phyloP scores from a whole-genome alignment of 1,140 invertebrate genomes.

The Colletes latitarsis region DNA sequence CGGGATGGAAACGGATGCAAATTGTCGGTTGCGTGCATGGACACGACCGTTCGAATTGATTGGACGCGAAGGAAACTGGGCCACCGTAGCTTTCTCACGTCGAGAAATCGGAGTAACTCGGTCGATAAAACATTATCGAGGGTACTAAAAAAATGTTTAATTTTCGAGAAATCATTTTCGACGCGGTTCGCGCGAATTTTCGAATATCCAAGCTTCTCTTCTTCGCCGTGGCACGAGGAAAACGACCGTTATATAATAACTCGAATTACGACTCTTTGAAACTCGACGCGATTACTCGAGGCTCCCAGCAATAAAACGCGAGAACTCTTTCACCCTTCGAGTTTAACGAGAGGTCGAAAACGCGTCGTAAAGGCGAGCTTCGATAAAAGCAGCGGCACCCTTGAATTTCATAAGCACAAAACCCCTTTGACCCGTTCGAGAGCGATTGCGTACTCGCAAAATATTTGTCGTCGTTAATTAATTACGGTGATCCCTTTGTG shows the following conservation, averaged over 20 bases:
- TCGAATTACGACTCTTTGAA: constrained; percentile 1
- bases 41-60: not conserved
- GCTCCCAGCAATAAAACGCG: not conserved
- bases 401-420: not conserved
- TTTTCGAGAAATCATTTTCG: too few species aligned
- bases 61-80: too few species aligned
- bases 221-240: not conserved
- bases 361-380: not conserved
- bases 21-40: not conserved
- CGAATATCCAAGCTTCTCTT: too few species aligned
- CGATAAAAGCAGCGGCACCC: not conserved
- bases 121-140: too few species aligned
- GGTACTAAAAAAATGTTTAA: too few species aligned
- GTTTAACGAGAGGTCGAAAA: not conserved
- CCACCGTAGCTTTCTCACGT: too few species aligned
- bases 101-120: too few species aligned
- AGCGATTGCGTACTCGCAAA: not conserved
- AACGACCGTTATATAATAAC: constrained; percentile 1
- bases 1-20: not conserved
- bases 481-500: not conserved
- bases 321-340: not conserved
- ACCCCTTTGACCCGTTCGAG: not conserved
- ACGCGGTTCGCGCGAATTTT: too few species aligned
- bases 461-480: constrained; percentile 18
- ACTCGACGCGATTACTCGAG: not conserved